Evolutionary conservation across 2,888 invertebrate species (phyloP), one percentile per base, ranked within the genome.

Genomic region (Noctua janthe): DNA sequence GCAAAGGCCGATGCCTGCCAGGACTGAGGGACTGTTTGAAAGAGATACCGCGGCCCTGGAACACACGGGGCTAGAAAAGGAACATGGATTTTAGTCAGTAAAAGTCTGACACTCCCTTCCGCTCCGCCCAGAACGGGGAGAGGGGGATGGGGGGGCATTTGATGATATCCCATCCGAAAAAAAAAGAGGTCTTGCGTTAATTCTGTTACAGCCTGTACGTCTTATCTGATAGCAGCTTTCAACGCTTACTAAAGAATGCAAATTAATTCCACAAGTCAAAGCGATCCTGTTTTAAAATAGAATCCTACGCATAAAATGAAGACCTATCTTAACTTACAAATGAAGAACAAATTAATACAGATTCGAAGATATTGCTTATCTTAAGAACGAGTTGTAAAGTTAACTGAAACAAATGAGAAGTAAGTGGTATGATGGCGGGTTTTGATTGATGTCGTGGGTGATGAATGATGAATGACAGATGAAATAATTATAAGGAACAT

Each of bases 351-450:
- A 78, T 82, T 82, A 54, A 51, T 72, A 8, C 70, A 35, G 79
- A 74, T 74, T 51, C 17, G 35, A 51, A 84, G 67, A 80, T 66
- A 80, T 75, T 59, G 20, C 69, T 83, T 80, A 80, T 80, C 80
- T 73, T 0, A 51, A 10, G 1, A 39, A 56, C 71, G 69, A 56
- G 29, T 84, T 74, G 76, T 84, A 51, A 70, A 75, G 49, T 74
- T 78, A 74, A 84, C 66, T 74, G 66, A 51, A 84, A 84, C 84
- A 84, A 76, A 84, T 76, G 70, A 76, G 35, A 29, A 47, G 17
- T 69, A 71, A 80, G 54, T 76, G 29, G 59, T 49, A 72, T 78
- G 47, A 7, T 49, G 39, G 15, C 49, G n/a, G 20, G 7, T 67
- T 43, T 43, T 71, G 71, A 76, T 62, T 29, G 69, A 82, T 82